Base-by-base conservation (phyloP, 2,888 invertebrate species). In the Trypoxylon attenuatum region DNA sequence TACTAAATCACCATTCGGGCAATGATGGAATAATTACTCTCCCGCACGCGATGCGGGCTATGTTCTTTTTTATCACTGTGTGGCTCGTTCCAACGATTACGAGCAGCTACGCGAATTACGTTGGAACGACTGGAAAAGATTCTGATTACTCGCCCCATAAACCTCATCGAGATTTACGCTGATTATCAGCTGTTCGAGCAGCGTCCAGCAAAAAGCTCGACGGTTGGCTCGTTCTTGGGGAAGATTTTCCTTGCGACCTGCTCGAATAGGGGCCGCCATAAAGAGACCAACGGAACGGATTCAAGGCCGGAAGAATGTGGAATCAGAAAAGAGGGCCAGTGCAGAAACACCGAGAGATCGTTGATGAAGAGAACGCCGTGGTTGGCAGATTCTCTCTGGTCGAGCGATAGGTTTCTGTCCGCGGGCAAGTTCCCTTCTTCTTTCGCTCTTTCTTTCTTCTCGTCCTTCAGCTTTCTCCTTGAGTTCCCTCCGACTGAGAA, bases 91-190 rank as follows among this genome's bases (percentile, higher is more conserved):
- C n/a, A n/a, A n/a, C n/a, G n/a, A n/a, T n/a, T n/a, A n/a, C n/a
- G n/a, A n/a, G n/a, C n/a, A n/a, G n/a, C n/a, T n/a, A n/a, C n/a
- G n/a, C n/a, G 1, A 38, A n/a, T 13, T n/a, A 18, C 43, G 5
- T 0, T 2, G 16, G 1, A 19, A 38, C 13, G 21, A n/a, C 23
- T 25, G 42, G 22, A 43, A 52, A 52, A 53, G 59, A 39, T 59
- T 38, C 15, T 49, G 50, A 62, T 68, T 61, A 39, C 53, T 43
- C 47, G 27, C 8, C 16, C 50, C 38, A 39, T 54, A 47, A 66
- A 60, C 43, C 50, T 42, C 52, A 29, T 8, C 16, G 52, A 63
- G 70, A 71, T 70, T 67, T 63, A 67, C 46, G 70, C 54, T 66
- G 70, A 70, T 71, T 67, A 68, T 65, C 56, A 41, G 49, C 10